Evolutionary conservation across 2,797 vertebrate genomes (phyloP), one percentile per base, ranked within the genome.

Genomic region (Austrolebias charrua): DNA sequence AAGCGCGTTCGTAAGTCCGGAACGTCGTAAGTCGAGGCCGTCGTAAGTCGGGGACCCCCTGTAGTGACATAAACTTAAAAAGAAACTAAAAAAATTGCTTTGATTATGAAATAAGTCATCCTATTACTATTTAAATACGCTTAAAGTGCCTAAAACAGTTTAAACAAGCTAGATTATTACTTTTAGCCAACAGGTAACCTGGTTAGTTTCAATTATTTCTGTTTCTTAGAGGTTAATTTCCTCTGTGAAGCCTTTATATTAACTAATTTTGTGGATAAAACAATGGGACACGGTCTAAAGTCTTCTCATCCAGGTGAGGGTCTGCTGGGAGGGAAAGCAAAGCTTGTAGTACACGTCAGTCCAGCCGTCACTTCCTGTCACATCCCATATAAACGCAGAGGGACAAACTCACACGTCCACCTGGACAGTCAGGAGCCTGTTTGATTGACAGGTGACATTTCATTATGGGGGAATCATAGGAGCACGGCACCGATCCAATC

Each of bases 391-490:
- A 65, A 55, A 66, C 49, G 55, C 52, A 79, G 47, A 28, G 33
- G 31, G 3, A 31, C 11, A 20, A 7, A 64, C 15, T 33, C 55
- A 57, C 62, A 64, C 50, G 71, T 51, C 61, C 66, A 75, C 63
- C 62, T 50, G 81, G 71, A 79, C 64, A 76, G 65, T 67, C 85
- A 86, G 86, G 78, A 81, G 62, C 46, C 50, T 33, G 29, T 83
- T 82, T 91, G 90, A 89, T 66, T 90, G 90, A 84, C 81, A 87
- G 70, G 75, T 90, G 89, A 91, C 87, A 91, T 89, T 89, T 91
- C 71, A 86, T 89, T 88, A 90, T 73, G 60, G 79, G 73, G 62
- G 79, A 88, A 84, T 91, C 73, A 51, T 55, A 66, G 63, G 59
- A 18, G 52, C 63, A 53, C 47, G 57, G 75, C 71, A 55, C 63